A percentile compares a stretch with the other conserved stretches of the same genome.
Conservation (phyloP, 1,140 invertebrate genomes). For the Nomia melanderi region DNA sequence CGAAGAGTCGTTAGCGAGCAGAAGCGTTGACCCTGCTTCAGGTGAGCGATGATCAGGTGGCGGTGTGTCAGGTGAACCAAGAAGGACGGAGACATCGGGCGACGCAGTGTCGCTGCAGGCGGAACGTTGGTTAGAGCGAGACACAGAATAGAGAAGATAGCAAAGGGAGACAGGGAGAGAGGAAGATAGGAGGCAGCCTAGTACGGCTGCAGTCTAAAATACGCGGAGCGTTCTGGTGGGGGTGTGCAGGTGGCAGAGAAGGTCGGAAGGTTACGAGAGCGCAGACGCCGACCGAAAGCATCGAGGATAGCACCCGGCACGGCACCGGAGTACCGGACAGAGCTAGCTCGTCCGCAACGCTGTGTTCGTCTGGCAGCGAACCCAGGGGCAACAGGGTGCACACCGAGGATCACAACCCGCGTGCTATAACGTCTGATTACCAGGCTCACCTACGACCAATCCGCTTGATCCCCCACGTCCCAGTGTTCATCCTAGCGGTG, state of each 20-base stretch:
- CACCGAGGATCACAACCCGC: not conserved
- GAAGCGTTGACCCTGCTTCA: conserved; percentile 45
- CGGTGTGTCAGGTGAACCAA: conserved; percentile 5
- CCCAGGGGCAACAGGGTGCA: not conserved
- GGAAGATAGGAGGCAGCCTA: not conserved
- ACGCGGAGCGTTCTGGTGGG: conserved; percentile 38
- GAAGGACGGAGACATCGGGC: not conserved
- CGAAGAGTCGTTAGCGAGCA: not conserved
- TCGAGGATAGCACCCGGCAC: conserved; percentile 73
- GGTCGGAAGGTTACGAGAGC: conserved; percentile 64
- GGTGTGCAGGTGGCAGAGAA: conserved; percentile 56
- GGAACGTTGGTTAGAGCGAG: not conserved
- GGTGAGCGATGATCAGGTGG: conserved; percentile 46
- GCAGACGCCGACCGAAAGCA: conserved; percentile 70
- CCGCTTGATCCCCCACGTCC: not conserved
- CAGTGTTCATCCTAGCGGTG: no score
- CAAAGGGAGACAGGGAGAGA: not conserved
- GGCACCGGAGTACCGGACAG: conserved; percentile 76
- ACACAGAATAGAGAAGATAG: no score
- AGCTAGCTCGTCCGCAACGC: conserved; percentile 77
- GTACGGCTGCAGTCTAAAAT: conserved; percentile 38
- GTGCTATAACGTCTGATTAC: conserved; percentile 15
- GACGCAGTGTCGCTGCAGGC: not conserved
- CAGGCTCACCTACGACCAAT: not conserved
- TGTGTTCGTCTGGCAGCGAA: conserved; percentile 55